Percentiles rank a stretch among this genome's conserved stretches.
These are phyloP conservation scores for Parthenolecanium corni DNA, from an alignment of 2,888 invertebrate species.

Conservation along the genomic window DNA sequence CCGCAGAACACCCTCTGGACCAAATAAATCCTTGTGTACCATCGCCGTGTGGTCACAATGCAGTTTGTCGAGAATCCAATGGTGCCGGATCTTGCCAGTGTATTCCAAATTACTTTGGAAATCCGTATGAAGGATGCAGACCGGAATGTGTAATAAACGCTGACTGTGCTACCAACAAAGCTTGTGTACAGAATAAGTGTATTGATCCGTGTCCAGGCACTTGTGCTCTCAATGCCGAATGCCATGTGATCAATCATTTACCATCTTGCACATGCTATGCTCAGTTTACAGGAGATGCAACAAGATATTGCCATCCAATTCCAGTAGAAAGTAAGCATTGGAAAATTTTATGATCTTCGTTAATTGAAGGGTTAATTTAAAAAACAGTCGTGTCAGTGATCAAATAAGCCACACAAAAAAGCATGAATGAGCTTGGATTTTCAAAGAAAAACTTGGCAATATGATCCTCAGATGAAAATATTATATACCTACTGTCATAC, in stretches of 20 bases:
- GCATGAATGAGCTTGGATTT: too few relatives aligned
- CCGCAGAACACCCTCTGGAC: constrained; percentile 32
- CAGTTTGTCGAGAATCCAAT: constrained; percentile 43
- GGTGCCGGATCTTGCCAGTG: constrained; percentile 46
- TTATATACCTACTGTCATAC: too few relatives aligned
- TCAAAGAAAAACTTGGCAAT: too few relatives aligned
- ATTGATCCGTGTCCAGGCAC: constrained; percentile 48
- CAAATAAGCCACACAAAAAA: too few relatives aligned
- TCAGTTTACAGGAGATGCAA: constrained; percentile 41
- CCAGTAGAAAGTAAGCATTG: constrained; percentile 34
- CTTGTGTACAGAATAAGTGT: constrained; percentile 48
- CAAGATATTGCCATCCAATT: constrained; percentile 35
- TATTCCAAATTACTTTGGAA: constrained; percentile 43
- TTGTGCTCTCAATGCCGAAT: constrained; percentile 42
- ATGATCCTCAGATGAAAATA: too few relatives aligned
- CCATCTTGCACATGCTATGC: constrained; percentile 41
- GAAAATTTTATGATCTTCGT: not conserved
- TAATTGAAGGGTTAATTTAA: not conserved
- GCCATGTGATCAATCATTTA: constrained; percentile 37
- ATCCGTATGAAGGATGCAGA: constrained; percentile 48
- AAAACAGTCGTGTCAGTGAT: not conserved
- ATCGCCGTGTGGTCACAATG: constrained; percentile 44
- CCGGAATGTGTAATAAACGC: constrained; percentile 47
- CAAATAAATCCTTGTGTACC: constrained; percentile 39
- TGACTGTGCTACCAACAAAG: constrained; percentile 46